Percentiles rank a stretch among this genome's conserved stretches.
These are phyloP conservation scores for Drosophila sechellia DNA, from an alignment of 1,140 invertebrate species.

Conservation along the genomic window DNA sequence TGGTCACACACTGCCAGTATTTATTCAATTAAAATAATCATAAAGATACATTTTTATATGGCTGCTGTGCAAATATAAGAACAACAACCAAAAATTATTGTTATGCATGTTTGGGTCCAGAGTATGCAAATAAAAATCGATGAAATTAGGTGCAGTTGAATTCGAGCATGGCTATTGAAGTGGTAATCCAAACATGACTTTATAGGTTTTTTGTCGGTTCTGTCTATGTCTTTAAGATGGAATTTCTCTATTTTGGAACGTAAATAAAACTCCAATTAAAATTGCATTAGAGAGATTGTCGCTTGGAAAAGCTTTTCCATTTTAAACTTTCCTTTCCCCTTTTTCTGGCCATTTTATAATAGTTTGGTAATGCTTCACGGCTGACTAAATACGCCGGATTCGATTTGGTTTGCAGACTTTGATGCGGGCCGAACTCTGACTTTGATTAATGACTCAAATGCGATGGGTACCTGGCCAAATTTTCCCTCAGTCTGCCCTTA, in stretches of 20 bases:
- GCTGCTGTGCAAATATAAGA: constrained; percentile 37
- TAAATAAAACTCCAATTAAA: constrained; percentile 47
- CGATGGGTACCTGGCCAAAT: constrained; percentile 21
- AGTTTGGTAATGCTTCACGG: constrained; percentile 36
- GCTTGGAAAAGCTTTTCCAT: neutral
- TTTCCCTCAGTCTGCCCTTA: constrained; percentile 6
- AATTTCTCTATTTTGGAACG: constrained; percentile 3
- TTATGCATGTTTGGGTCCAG: constrained; percentile 33
- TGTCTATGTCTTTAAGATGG: neutral
- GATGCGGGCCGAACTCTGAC: constrained; percentile 42
- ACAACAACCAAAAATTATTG: constrained; percentile 38
- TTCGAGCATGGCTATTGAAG: neutral
- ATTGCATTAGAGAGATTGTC: constrained; percentile 40
- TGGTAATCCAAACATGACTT: neutral
- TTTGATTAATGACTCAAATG: constrained; percentile 62
- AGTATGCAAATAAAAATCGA: constrained; percentile 30
- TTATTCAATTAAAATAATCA: constrained; percentile 71
- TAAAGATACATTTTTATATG: constrained; percentile 49
- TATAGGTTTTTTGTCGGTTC: neutral
- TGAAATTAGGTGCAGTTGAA: constrained; percentile 40
- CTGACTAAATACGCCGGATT: constrained; percentile 29
- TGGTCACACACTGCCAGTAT: constrained; percentile 31
- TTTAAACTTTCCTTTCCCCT: constrained; percentile 35
- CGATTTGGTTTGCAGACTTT: constrained; percentile 40
- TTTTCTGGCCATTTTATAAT: constrained; percentile 20